Base-by-base conservation (phyloP, 2,113 vertebrate genomes). In the Cyphomyrus plagiostoma region DNA sequence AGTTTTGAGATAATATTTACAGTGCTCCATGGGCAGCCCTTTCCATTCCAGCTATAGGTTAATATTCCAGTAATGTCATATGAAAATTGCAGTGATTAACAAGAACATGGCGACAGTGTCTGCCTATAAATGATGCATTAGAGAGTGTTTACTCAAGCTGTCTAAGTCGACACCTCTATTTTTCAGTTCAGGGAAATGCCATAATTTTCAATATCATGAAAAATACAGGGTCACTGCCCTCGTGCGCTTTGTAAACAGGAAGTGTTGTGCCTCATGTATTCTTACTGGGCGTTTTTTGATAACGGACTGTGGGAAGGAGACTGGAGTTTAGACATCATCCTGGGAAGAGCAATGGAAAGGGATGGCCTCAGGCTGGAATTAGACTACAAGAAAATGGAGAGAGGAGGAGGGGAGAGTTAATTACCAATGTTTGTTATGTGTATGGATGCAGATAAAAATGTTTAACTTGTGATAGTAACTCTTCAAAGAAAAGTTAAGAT, bases 281-380 rank as follows among this genome's bases (percentile, higher is more conserved):
- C 56, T 62, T 83, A 89, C n/a, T 66, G 83, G 11, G 9, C 9
- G n/a, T 49, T 84, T 85, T 66, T 84, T 85, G 82, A 49, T 6
- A 70, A 26, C 49, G 39, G 83, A 15, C n/a, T 70, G 42, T 35
- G n/a, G 19, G 58, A 83, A 42, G 19, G 58, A 86, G 13, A 15
- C 21, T n/a, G 39, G 30, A 87, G 48, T 53, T 70, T 30, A 77
- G 45, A 87, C 58, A 52, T 39, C 23, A 6, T 87, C 83, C 45
- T n/a, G 56, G 46, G 84, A 62, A 87, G 56, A 49, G 48, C 58
- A 87, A 45, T 50, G 84, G 89, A 74, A 87, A 90, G 89, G 50
- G 48, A 42, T 45, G 62, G 30, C 84, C 89, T 56, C 58, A 42
- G 9, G n/a, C 26, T 39, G 82, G 52, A 83, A 87, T 11, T 39